These are phyloP conservation scores for Oxytorus armatus DNA, from an alignment of 2,888 invertebrate species.

Conservation along the genomic window DNA sequence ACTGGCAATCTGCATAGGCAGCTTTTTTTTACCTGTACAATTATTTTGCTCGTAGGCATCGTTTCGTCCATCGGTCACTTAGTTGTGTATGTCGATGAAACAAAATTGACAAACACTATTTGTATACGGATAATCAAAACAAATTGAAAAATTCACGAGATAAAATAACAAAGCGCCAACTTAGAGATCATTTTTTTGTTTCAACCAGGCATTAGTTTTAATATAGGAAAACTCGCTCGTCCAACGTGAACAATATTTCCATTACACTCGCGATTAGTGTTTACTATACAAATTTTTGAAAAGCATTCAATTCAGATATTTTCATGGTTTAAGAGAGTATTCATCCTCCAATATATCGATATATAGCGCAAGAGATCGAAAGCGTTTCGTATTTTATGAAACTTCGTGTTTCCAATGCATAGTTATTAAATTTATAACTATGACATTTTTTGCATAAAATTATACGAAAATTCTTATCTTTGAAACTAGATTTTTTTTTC, in stretches of 20 bases:
- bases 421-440: background rate
- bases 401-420: constrained; percentile 6
- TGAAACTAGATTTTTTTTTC: background rate
- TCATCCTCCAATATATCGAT: too few species aligned
- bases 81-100: background rate
- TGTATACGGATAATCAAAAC: background rate
- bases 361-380: background rate
- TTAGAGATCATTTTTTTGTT: constrained; percentile 2
- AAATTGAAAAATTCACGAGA: background rate
- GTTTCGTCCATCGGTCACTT: constrained; percentile 26
- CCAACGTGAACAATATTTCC: too few species aligned
- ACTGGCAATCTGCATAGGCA: constrained; percentile 75
- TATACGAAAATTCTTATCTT: too few species aligned
- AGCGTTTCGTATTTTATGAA: constrained; percentile 25
- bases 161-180: background rate
- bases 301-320: too few species aligned
- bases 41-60: constrained; percentile 50
- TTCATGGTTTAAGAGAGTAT: background rate
- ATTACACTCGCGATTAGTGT: too few species aligned
- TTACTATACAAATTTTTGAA: too few species aligned
- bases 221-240: too few species aligned
- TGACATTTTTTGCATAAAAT: too few species aligned
- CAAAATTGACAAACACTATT: background rate
- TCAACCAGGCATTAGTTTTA: background rate
- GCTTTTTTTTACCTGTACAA: constrained; percentile 71